Evolutionary conservation across 2,797 vertebrate genomes (phyloP).

Genomic region (Helicolenus hilgendorfi): DNA sequence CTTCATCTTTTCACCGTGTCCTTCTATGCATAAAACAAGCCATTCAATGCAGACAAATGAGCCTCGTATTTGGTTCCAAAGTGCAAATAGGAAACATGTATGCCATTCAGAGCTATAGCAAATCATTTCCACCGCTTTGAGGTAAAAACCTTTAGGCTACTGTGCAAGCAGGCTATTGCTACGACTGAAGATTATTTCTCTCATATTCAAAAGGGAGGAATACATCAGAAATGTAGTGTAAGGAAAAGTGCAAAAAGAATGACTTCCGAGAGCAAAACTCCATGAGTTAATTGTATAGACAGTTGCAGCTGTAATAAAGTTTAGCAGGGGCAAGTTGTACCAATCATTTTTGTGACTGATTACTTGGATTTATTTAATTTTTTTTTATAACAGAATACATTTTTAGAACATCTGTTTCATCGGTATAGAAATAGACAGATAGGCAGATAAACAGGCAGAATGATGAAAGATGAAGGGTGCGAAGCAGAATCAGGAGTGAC

Average conservation of each 20-base stretch:
- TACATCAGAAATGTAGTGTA: neutral
- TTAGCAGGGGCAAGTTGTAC: neutral
- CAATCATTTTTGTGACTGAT: constrained; percentile 9
- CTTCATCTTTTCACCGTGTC: constrained; percentile 28
- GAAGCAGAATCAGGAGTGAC: constrained; percentile 28
- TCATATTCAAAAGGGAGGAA: constrained; percentile 4
- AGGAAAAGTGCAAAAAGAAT: constrained; percentile 15
- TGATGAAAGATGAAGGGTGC: neutral
- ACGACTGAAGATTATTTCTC: neutral
- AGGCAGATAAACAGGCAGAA: neutral
- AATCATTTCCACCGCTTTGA: constrained; percentile 54
- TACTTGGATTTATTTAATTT: neutral
- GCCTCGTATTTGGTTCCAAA: constrained; percentile 30
- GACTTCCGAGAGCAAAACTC: constrained; percentile 12
- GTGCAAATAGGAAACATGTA: constrained; percentile 39
- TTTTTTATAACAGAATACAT: neutral
- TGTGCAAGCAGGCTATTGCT: neutral
- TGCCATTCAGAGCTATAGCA: constrained; percentile 46
- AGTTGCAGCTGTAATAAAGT: neutral
- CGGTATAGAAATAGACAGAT: neutral
- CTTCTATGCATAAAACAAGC: constrained; percentile 50
- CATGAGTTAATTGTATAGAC: neutral
- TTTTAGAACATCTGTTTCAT: constrained; percentile 21
- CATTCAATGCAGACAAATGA: constrained; percentile 50
- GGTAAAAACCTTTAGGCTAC: constrained; percentile 45